A percentile compares a stretch with the other conserved stretches of the same genome.
Evolutionary conservation across 1,140 invertebrate genomes (phyloP).

Genomic region (Macrobrachium rosenbergii): DNA sequence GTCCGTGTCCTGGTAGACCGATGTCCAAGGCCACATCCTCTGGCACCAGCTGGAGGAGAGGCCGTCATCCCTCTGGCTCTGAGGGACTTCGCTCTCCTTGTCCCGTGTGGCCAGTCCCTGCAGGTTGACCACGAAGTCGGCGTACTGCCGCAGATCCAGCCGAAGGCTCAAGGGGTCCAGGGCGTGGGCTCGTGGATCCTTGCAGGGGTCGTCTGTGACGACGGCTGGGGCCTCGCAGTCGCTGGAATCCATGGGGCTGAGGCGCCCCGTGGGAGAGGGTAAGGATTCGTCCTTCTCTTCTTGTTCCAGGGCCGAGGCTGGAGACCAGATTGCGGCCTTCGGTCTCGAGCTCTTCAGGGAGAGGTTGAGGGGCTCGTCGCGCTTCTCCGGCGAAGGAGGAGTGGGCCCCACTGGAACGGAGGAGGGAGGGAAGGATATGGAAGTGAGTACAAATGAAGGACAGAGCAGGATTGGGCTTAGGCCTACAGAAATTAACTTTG

Average conservation of each 20-base stretch:
- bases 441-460: background rate
- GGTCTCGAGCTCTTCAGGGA: conserved; percentile 61
- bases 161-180: conserved; percentile 50
- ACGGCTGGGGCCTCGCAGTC: conserved; percentile 32
- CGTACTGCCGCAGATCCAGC: conserved; percentile 49
- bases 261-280: conserved; percentile 46
- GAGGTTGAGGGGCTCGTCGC: conserved; percentile 65
- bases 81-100: conserved; percentile 29
- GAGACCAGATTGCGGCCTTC: conserved; percentile 65
- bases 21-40: conserved; percentile 47
- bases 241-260: conserved; percentile 64
- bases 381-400: conserved; percentile 60
- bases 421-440: background rate
- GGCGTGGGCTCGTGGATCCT: conserved; percentile 33
- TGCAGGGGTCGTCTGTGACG: conserved; percentile 31
- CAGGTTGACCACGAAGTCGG: conserved; percentile 53
- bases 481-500: background rate
- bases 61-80: conserved; percentile 4
- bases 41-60: conserved; percentile 41
- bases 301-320: conserved; percentile 64
- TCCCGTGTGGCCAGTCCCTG: conserved; percentile 51
- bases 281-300: conserved; percentile 59
- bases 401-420: conserved; percentile 9
- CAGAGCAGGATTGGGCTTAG: background rate
- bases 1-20: conserved; percentile 36